These are phyloP conservation scores for Osmoderma eremita DNA, from an alignment of 2,888 invertebrate genomes.

Conservation along the genomic window DNA sequence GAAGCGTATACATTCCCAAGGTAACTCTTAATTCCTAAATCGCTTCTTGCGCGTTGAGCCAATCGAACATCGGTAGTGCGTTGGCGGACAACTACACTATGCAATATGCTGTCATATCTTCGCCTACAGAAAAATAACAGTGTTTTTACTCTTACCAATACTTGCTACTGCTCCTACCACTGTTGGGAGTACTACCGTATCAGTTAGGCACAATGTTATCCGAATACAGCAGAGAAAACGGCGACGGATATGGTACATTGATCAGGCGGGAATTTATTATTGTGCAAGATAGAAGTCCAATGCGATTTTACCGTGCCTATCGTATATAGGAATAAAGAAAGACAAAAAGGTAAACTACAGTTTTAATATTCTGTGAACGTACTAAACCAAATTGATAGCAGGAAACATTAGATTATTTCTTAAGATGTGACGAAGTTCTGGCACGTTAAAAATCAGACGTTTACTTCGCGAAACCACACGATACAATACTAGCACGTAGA, in stretches of 20 bases:
- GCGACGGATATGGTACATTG: neutral
- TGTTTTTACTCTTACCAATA: neutral
- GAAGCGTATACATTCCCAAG: slow-evolving; percentile 16
- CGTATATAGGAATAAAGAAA: no score
- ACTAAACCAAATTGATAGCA: no score
- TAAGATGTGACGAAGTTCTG: no score
- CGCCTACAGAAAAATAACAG: neutral
- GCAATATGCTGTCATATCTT: neutral
- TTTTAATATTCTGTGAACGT: no score
- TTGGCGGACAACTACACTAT: neutral
- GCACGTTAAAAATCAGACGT: no score
- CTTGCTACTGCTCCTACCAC: neutral
- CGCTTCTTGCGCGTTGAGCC: neutral
- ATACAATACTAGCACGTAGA: no score
- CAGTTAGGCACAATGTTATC: neutral
- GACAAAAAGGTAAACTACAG: no score
- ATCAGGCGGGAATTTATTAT: neutral
- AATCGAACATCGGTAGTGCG: neutral
- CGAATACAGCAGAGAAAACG: neutral
- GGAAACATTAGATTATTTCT: no score
- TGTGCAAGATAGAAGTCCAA: no score
- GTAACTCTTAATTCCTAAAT: slow-evolving; percentile 9
- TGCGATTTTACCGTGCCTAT: no score
- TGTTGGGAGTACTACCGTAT: neutral
- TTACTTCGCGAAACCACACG: no score